Evolutionary conservation across 2,888 invertebrate species (phyloP), one percentile per base, ranked within the genome.

Genomic region (Cryptocephalus primarius): DNA sequence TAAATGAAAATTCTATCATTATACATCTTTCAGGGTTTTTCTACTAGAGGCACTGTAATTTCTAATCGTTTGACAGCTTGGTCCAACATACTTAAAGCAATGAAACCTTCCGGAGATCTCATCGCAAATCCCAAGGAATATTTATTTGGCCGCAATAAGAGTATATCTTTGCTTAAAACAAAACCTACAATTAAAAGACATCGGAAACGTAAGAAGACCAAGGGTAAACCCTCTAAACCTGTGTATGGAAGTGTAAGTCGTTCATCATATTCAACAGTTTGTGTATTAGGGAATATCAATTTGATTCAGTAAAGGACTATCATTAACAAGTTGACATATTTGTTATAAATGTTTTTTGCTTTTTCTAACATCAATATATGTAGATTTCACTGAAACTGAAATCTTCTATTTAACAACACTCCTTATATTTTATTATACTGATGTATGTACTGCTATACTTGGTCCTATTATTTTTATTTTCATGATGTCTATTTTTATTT

Each of bases 21-120:
- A 22, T 22, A 22, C 22, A 22, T 22, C 41, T 57, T 56, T 43
- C 59, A 91, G 80, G 94, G 94, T 4, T 95, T 94, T 71, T 91
- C 92, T 68, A 85, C 93, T 10, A 78, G 94, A 52, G 92, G 92
- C n/a, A 94, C 93, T 1, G 72, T 75, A 40, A 76, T 94, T 59
- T 82, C 89, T 3, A 78, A 86, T 63, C 79, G 90, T 45, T 74
- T 88, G 54, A 83, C 83, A 40, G 82, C 92, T 32, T 93, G 90
- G 88, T 78, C 84, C 60, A 91, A 92, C 72, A 77, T 94, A 44
- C 72, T 85, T 49, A 82, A 86, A 61, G 82, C 85, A 60, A 83
- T 83, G 1, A 75, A 79, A 56, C 78, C 81, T 45, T 82, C 79
- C 44, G 84, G 83, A 43, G 74, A 76, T 36, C 75, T 89, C 12